These are phyloP conservation scores for Ichneumon xanthorius DNA, from an alignment of 2,888 invertebrate species.

Conservation along the genomic window DNA sequence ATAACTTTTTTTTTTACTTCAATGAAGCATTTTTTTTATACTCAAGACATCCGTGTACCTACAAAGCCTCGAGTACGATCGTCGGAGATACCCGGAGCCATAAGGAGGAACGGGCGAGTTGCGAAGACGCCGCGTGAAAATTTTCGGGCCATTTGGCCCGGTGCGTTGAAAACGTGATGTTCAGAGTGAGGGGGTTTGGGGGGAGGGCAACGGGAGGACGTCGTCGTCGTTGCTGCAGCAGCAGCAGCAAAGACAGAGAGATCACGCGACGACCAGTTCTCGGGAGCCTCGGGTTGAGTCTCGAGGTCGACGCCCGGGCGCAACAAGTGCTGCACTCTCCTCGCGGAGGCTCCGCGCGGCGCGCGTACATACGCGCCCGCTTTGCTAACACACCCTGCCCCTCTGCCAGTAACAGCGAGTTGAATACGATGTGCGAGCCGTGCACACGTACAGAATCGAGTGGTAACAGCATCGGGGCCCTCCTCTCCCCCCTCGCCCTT, in stretches of 20 bases:
- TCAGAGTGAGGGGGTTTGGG: not conserved
- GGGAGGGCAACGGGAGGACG: not conserved
- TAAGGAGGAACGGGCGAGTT: not conserved
- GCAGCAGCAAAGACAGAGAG: slow-evolving; percentile 53
- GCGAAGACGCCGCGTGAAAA: slow-evolving; percentile 48
- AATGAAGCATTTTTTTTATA: slow-evolving; percentile 21
- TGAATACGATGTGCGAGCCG: slow-evolving; percentile 41
- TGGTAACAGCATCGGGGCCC: slow-evolving; percentile 51
- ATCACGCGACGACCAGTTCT: slow-evolving; percentile 62
- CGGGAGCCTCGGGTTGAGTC: slow-evolving; percentile 79
- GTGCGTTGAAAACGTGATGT: slow-evolving; percentile 42
- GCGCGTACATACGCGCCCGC: slow-evolving; percentile 74
- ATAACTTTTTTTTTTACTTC: not conserved
- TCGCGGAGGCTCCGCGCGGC: slow-evolving; percentile 46
- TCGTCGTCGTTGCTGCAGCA: slow-evolving; percentile 16
- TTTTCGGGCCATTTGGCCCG: slow-evolving; percentile 53
- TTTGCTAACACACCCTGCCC: slow-evolving; percentile 72
- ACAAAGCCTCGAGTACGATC: not conserved
- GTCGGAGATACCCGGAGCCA: not conserved
- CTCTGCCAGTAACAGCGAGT: slow-evolving; percentile 28
- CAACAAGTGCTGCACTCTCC: slow-evolving; percentile 84
- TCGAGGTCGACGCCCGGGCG: slow-evolving; percentile 84
- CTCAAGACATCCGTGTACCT: not conserved
- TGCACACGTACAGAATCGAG: slow-evolving; percentile 31
- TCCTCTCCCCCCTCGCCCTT: slow-evolving; percentile 53